These are phyloP conservation scores for Stenotaenia linearis DNA, from an alignment of 2,888 invertebrate genomes.

Conservation along the genomic window DNA sequence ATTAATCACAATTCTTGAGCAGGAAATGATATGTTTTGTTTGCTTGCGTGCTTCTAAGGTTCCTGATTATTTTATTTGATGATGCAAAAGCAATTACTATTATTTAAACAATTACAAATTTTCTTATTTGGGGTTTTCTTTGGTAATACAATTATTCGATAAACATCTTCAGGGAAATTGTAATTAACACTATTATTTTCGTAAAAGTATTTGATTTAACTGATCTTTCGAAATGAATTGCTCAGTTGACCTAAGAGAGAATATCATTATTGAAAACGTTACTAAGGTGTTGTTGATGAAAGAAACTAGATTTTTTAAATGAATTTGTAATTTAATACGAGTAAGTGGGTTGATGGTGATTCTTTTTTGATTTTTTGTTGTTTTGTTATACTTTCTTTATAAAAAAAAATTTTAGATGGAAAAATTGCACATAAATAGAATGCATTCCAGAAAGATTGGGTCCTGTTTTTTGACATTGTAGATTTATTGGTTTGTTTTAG, in stretches of 20 bases:
- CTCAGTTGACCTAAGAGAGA: too few relatives aligned
- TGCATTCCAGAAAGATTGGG: constrained; percentile 2
- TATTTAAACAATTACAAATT: neutral
- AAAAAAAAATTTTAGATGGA: neutral
- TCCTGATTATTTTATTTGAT: neutral
- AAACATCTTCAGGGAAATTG: neutral
- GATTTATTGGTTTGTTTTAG: constrained; percentile 13
- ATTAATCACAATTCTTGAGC: too few relatives aligned
- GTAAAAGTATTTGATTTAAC: neutral
- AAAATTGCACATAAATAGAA: neutral
- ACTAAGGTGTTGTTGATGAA: too few relatives aligned
- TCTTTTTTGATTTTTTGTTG: neutral
- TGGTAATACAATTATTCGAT: neutral
- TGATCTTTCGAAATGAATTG: too few relatives aligned
- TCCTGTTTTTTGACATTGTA: neutral
- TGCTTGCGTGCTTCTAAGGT: neutral
- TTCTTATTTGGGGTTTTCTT: neutral
- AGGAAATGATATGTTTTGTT: neutral
- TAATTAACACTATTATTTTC: neutral
- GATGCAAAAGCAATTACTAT: neutral
- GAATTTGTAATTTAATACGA: too few relatives aligned
- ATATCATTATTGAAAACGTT: too few relatives aligned
- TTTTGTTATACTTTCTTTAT: neutral
- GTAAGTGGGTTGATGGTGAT: neutral
- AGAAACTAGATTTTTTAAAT: too few relatives aligned